phyloP scores from a whole-genome alignment of 2,113 vertebrate species.

The Aegithalos caudatus region DNA sequence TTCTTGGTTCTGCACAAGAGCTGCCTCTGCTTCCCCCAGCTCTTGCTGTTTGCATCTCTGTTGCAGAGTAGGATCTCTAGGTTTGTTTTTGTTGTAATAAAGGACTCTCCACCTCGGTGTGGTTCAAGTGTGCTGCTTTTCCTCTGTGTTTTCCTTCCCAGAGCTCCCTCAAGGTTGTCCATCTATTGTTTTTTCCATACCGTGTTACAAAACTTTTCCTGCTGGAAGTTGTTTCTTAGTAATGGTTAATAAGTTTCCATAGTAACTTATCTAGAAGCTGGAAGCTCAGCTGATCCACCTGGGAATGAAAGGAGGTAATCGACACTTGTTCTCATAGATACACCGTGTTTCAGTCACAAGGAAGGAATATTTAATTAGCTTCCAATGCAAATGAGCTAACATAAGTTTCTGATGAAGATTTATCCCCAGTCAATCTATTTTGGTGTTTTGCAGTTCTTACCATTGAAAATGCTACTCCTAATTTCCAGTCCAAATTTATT shows the following conservation, averaged over 20 bases:
- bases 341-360: neutral
- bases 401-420: neutral
- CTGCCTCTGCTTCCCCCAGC: neutral
- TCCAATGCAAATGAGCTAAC: neutral
- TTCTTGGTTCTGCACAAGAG: neutral
- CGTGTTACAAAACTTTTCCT: neutral
- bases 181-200: neutral
- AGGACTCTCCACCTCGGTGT: neutral
- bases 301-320: neutral
- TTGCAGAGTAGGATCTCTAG: neutral
- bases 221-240: neutral
- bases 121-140: neutral
- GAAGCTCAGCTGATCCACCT: neutral
- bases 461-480: neutral
- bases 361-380: neutral
- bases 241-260: neutral
- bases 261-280: neutral
- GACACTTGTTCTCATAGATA: neutral
- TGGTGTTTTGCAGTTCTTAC: neutral
- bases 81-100: neutral
- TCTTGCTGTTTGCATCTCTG: neutral
- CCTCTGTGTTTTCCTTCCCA: neutral
- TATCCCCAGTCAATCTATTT: neutral
- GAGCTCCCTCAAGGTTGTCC: neutral
- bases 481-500: neutral